Evolutionary conservation across 2,797 vertebrate genomes (phyloP).

Genomic region (Phrynocephalus vlangalii): DNA sequence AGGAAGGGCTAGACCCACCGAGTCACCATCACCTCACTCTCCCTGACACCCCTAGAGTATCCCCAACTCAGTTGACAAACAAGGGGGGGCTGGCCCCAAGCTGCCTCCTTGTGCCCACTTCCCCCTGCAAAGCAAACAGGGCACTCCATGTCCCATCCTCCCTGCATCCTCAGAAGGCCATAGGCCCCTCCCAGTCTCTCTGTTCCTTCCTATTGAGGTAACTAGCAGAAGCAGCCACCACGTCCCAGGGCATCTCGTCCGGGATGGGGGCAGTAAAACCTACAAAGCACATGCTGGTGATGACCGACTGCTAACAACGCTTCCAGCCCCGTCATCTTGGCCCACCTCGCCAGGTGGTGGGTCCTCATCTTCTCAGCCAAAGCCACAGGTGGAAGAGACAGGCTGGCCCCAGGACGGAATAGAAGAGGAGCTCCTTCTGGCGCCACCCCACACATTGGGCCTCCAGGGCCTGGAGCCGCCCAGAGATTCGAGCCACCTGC

Average conservation of each 20-base stretch:
- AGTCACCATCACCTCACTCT: not conserved
- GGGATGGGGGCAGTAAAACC: not conserved
- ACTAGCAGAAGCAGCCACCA: not conserved
- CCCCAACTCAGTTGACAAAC: not conserved
- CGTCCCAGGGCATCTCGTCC: not conserved
- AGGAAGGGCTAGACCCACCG: not conserved
- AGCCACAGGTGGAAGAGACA: conserved; percentile 85
- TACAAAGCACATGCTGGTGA: no score
- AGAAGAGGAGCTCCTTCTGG: conserved; percentile 79
- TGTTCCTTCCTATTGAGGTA: no score
- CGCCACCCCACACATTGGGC: conserved; percentile 71
- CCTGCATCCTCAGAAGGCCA: no score
- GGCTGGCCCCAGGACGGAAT: conserved; percentile 77
- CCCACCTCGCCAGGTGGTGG: not conserved
- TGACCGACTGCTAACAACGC: not conserved
- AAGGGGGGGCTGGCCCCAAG: not conserved
- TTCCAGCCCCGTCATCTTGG: no score
- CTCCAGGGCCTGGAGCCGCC: conserved; percentile 79
- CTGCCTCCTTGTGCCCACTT: not conserved
- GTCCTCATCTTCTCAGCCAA: conserved; percentile 80
- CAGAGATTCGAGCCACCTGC: conserved; percentile 81
- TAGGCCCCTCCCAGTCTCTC: no score
- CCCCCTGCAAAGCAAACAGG: not conserved
- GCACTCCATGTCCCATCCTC: no score
- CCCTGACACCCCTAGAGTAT: not conserved